Evolutionary conservation across 2,797 vertebrate genomes (phyloP).

Genomic region (Iguana delicatissima): DNA sequence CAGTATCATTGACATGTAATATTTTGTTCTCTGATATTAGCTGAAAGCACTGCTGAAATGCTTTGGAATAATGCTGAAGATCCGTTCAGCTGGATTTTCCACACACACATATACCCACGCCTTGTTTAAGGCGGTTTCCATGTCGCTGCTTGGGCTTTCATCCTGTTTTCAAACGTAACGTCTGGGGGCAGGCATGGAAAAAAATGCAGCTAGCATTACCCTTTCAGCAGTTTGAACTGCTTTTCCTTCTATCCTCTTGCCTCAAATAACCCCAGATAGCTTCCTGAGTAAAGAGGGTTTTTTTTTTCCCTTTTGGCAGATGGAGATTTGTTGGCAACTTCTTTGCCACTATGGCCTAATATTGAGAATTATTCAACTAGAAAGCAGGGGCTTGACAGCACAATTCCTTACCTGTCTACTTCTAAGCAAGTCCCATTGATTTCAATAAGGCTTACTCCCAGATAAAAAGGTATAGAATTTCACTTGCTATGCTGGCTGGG

Average conservation of each 20-base stretch:
- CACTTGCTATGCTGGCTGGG: too few species aligned
- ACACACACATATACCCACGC: background rate
- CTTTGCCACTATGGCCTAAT: background rate
- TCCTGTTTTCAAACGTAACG: constrained; percentile 9
- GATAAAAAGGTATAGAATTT: too few species aligned
- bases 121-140: background rate
- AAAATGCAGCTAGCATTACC: background rate
- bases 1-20: background rate
- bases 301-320: background rate
- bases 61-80: background rate
- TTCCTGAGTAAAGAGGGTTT: background rate
- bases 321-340: background rate
- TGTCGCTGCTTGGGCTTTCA: background rate
- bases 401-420: background rate
- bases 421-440: too few species aligned
- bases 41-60: background rate
- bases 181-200: background rate
- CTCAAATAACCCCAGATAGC: background rate
- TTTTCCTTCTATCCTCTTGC: background rate
- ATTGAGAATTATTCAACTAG: background rate
- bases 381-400: background rate
- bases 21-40: constrained; percentile 2
- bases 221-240: background rate
- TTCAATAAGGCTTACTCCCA: too few species aligned
- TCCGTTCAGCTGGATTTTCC: background rate